Base-by-base conservation (phyloP, 2,113 vertebrate genomes). In the Panurus biarmicus region DNA sequence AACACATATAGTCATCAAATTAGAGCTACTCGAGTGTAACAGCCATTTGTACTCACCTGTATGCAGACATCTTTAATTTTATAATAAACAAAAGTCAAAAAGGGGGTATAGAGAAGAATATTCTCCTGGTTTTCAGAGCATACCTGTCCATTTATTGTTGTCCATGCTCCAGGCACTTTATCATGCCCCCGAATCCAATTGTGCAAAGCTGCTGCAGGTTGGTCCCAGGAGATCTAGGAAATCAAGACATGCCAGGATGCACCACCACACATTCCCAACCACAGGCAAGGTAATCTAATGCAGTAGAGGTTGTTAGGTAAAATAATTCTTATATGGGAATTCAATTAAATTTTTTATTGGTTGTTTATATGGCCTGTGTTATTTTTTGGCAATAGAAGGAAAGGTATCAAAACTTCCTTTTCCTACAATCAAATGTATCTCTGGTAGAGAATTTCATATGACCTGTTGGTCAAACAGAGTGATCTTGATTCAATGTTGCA, bases 161-260 rank as follows among this genome's bases (percentile, higher is more conserved):
- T 92, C 99, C 99, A 99, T 19, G 99, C 99, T 75, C 99, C 99
- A 24, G 99, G 99, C 42, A 99, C 98, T 98, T 99, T 99, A 96
- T 99, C 99, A 78, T 99, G 99, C 47, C 99, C 99, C 28, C 99
- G 98, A 94, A 99, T 99, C 99, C 99, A 99, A 86, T 99, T 99
- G 95, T 99, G 99, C 85, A 99, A 98, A 93, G 90, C 97, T 93
- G 97, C 93, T 10, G 99, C 99, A 57, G 99, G 95, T 93, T 98
- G 98, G 84, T 98, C 97, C 97, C 99, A 98, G 89, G 97, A 97
- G 83, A 99, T 97, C 98, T 98, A 97, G 89, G n/a, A 73, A 93
- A 72, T 82, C 20, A 95, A 78, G 73, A 84, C 47, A 73, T 29
- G 61, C 10, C 70, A 66, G 35, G 21, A 66, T 85, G 16, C 16